Base-by-base conservation (phyloP, 2,888 invertebrate species). In the Drosophila nr. perissopoda region DNA sequence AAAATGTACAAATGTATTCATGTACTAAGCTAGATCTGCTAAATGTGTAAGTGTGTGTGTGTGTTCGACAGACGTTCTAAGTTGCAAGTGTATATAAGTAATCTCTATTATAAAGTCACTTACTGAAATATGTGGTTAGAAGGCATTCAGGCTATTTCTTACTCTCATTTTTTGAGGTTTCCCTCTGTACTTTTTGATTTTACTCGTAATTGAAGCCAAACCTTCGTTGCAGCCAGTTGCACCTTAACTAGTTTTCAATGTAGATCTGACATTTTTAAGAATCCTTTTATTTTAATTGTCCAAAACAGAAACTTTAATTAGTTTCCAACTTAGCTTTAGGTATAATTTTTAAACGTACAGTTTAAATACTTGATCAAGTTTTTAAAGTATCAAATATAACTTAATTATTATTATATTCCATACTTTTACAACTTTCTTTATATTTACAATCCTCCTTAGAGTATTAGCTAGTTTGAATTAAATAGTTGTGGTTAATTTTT, bases 31-130 rank as follows among this genome's bases (percentile, higher is more conserved):
- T 13, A 54, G 54, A 42, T n/a, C 33, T 42, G 8, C 25, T 10
- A 54, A n/a, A 29, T 38, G 53, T 48, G n/a, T 48, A 29, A 7
- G 49, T 40, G 45, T 25, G 33, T 34, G 45, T 52, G 21, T 64
- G 53, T 61, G 25, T 73, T 61, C 38, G 33, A 51, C 54, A 57
- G 52, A 65, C 29, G 29, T 63, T 58, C 52, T 51, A 49, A 62
- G 64, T 33, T 79, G 78, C 78, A 78, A 79, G 67, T 75, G 75
- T 67, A 36, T 31, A 67, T 62, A 67, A 75, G 70, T 79, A 75
- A 70, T 70, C 61, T 68, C 29, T 52, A 69, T 73, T 68, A 48
- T 54, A n/a, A 57, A 48, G 36, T 51, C 13, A 45, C 31, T 57
- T 21, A 38, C 25, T 48, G 8, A 38, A 36, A 27, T 29, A 25